These are phyloP conservation scores for Coryphaenoides rupestris DNA, from an alignment of 2,113 vertebrate species.

Conservation along the genomic window DNA sequence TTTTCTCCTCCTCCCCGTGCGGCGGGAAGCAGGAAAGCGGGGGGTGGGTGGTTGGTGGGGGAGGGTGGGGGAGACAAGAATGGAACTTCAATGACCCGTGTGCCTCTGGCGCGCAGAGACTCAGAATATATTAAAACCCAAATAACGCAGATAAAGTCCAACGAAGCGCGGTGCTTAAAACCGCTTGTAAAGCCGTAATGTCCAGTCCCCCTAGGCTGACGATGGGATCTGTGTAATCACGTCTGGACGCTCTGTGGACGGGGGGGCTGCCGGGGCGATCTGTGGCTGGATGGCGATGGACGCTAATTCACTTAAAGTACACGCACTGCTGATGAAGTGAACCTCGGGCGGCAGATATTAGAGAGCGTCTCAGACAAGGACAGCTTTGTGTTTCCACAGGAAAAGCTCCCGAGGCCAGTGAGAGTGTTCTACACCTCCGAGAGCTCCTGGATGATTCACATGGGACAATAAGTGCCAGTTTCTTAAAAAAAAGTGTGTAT, in stretches of 20 bases:
- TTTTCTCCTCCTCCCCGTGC: no score
- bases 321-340: neutral
- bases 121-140: conserved; percentile 55
- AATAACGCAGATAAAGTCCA: conserved; percentile 47
- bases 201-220: conserved; percentile 45
- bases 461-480: conserved; percentile 49
- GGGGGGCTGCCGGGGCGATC: no score
- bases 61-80: conserved; percentile 51
- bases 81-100: conserved; percentile 65
- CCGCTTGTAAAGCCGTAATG: conserved; percentile 53
- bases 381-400: conserved; percentile 33
- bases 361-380: conserved; percentile 35
- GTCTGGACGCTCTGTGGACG: conserved; percentile 12
- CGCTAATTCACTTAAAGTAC: conserved; percentile 31
- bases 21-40: no score
- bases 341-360: conserved; percentile 1
- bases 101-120: conserved; percentile 55
- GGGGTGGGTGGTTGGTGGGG: no score
- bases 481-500: conserved; percentile 14
- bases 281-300: neutral
- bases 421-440: conserved; percentile 40
- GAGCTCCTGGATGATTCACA: conserved; percentile 46
- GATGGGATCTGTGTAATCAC: conserved; percentile 31
- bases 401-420: conserved; percentile 21
- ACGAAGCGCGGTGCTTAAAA: conserved; percentile 51